phyloP scores from a whole-genome alignment of 2,113 vertebrate species.

The Galeopterus variegatus region DNA sequence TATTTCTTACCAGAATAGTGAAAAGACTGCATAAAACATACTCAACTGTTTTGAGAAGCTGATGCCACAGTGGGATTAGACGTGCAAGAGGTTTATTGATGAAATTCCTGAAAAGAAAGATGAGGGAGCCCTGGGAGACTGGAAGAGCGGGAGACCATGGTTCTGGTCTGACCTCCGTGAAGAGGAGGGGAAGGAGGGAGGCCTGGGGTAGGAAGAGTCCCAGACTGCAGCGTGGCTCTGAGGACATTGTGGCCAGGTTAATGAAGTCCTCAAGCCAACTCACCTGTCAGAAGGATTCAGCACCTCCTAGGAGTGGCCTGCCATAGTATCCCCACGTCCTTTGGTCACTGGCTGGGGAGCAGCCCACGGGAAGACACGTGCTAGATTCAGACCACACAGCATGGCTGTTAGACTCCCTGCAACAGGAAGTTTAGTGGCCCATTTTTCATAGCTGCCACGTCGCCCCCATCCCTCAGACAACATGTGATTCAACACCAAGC shows the following conservation, averaged over 20 bases:
- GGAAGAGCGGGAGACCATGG: not conserved
- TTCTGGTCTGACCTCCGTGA: not conserved
- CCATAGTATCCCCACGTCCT: accelerated
- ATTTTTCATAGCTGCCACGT: not conserved
- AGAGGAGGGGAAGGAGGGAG: not conserved
- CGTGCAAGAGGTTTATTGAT: not conserved
- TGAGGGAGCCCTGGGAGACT: not conserved
- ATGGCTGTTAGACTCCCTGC: not conserved
- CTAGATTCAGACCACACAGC: not conserved
- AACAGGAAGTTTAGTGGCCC: not conserved
- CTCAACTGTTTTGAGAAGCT: not conserved
- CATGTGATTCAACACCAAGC: accelerated
- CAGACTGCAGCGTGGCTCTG: not conserved
- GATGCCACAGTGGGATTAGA: not conserved
- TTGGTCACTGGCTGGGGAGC: not conserved
- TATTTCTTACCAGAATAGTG: not conserved
- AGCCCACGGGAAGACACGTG: no score
- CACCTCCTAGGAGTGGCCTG: accelerated
- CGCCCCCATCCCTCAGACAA: not conserved
- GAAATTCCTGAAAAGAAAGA: not conserved
- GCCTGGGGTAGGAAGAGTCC: no score
- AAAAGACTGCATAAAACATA: not conserved
- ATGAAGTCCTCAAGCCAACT: not conserved
- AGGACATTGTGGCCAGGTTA: not conserved
- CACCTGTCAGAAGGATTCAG: not conserved